Conservation (phyloP, 2,888 invertebrate genomes). For the Macaria liturata region DNA sequence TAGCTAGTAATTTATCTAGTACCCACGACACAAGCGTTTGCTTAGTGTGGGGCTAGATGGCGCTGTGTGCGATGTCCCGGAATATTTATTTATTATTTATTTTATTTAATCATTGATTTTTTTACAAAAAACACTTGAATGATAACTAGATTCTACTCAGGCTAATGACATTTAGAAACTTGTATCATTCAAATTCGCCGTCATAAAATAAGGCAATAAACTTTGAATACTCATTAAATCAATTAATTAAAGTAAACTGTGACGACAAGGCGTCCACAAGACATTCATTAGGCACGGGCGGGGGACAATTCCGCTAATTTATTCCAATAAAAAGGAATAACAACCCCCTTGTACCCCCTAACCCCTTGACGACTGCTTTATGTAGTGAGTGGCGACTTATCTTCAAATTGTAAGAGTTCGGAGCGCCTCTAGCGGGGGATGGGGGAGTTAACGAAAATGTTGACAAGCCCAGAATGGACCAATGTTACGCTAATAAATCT, state of each 20-base stretch:
- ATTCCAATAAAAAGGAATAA: conserved; percentile 69
- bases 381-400: conserved; percentile 23
- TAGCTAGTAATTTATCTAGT: no score
- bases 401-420: conserved; percentile 13
- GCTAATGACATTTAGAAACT: conserved; percentile 22
- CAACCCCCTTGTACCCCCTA: conserved; percentile 44
- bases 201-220: conserved; percentile 33
- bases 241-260: conserved; percentile 66
- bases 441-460: background rate
- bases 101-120: background rate
- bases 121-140: background rate
- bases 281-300: conserved; percentile 68
- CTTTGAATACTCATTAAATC: conserved; percentile 51
- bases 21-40: no score
- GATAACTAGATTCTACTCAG: background rate
- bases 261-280: conserved; percentile 58
- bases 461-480: background rate
- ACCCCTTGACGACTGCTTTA: conserved; percentile 36
- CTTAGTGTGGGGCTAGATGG: no score
- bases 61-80: no score
- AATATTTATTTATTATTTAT: no score
- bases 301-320: conserved; percentile 73
- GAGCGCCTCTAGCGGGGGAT: conserved; percentile 30
- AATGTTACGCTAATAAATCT: no score
- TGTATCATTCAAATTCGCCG: conserved; percentile 19